These are phyloP conservation scores for Phrynocephalus versicolor DNA, from an alignment of 2,113 vertebrate species.

Conservation along the genomic window DNA sequence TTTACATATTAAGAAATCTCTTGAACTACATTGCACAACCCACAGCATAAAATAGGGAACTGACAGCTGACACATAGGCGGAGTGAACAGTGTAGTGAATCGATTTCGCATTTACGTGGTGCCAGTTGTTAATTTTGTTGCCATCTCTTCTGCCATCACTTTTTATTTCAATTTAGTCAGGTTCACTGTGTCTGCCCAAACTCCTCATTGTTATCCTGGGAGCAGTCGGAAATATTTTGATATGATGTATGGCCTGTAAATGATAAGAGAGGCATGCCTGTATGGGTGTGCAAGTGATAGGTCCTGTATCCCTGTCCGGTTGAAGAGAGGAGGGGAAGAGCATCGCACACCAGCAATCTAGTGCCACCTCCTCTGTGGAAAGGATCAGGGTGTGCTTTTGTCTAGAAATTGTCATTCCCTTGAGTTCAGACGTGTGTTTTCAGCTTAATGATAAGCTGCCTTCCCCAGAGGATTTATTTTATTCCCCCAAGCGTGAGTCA, in stretches of 20 bases:
- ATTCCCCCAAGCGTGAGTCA: neutral
- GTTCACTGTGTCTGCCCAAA: neutral
- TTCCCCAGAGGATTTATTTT: neutral
- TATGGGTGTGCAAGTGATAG: neutral
- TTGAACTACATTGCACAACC: neutral
- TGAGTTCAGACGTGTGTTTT: neutral
- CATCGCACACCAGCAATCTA: neutral
- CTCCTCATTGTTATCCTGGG: neutral
- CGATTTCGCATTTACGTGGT: neutral
- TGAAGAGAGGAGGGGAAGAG: neutral
- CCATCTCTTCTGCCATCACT: neutral
- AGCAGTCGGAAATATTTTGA: neutral
- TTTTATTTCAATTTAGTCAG: neutral
- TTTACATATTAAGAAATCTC: neutral
- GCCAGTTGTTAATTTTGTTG: neutral
- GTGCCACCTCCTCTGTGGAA: neutral
- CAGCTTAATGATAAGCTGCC: neutral
- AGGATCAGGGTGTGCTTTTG: neutral
- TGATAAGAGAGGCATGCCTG: neutral
- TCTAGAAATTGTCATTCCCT: neutral
- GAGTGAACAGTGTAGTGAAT: neutral
- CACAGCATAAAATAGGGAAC: neutral
- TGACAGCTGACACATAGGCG: neutral
- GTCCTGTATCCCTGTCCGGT: neutral
- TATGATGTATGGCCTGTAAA: neutral